Conservation (phyloP, 1,140 invertebrate genomes). For the Drosophila kohkoa region DNA sequence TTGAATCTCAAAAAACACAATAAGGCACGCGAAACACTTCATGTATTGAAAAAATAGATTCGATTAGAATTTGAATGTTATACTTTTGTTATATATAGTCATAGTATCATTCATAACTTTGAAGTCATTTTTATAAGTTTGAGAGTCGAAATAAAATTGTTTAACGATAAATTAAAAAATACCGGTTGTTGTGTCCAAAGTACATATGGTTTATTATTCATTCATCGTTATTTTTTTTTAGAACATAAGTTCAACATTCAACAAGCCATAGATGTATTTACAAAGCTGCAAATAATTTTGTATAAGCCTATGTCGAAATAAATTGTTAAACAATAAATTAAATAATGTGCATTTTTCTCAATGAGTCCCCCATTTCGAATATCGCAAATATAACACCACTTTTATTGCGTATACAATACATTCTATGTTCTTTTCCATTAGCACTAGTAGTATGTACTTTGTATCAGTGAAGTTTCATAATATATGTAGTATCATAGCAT, state of each 20-base stretch:
- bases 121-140: too few species aligned
- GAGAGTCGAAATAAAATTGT: too few species aligned
- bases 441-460: background rate
- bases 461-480: constrained; percentile 12
- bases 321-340: constrained; percentile 36
- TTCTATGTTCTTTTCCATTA: constrained; percentile 9
- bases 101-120: too few species aligned
- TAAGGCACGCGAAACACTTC: too few species aligned
- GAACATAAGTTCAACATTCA: constrained; percentile 46
- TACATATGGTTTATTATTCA: background rate
- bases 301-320: constrained; percentile 16
- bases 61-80: background rate
- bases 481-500: constrained; percentile 8
- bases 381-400: constrained; percentile 18
- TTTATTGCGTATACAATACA: constrained; percentile 3
- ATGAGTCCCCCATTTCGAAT: constrained; percentile 68
- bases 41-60: background rate
- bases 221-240: constrained; percentile 11
- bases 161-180: too few species aligned
- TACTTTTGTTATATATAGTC: too few species aligned
- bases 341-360: constrained; percentile 62
- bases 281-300: constrained; percentile 11
- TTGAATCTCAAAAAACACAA: background rate
- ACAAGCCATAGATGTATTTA: constrained; percentile 13
- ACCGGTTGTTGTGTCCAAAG: constrained; percentile 11